A percentile compares a stretch with the other conserved stretches of the same genome.
These are phyloP conservation scores for Hydrocynus forskahlii DNA, from an alignment of 2,797 vertebrate species.

Conservation along the genomic window DNA sequence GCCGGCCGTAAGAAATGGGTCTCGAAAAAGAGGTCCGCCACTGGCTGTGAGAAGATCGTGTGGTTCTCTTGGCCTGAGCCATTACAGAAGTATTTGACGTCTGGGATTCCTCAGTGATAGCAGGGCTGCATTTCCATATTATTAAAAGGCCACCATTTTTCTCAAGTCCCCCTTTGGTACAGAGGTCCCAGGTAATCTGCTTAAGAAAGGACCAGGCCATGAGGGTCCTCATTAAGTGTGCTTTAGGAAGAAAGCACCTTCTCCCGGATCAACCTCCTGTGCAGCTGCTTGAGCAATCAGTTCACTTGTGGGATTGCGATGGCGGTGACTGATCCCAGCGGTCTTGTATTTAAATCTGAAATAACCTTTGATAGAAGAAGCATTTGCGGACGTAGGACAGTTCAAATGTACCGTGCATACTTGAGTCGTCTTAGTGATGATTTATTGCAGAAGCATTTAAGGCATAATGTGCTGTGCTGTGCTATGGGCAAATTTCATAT, in stretches of 20 bases:
- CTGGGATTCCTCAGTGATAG: slow-evolving; percentile 49
- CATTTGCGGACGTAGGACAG: not conserved
- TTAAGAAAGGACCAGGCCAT: slow-evolving; percentile 49
- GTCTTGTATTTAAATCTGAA: slow-evolving; percentile 25
- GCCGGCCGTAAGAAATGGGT: slow-evolving; percentile 17
- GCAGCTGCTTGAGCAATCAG: slow-evolving; percentile 31
- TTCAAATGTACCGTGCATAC: not conserved
- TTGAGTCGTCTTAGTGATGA: not conserved
- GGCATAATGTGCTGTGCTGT: not conserved
- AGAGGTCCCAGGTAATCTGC: slow-evolving; percentile 33
- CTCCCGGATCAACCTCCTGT: slow-evolving; percentile 30
- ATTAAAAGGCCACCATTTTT: slow-evolving; percentile 74
- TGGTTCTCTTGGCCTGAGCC: slow-evolving; percentile 43
- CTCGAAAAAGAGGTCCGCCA: slow-evolving; percentile 15
- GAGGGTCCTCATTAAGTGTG: slow-evolving; percentile 57
- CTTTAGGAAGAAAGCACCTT: slow-evolving; percentile 48
- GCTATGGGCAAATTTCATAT: not conserved
- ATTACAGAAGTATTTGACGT: slow-evolving; percentile 39
- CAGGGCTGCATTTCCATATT: slow-evolving; percentile 69
- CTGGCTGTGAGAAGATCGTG: slow-evolving; percentile 26
- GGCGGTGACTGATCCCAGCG: slow-evolving; percentile 5
- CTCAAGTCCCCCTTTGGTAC: slow-evolving; percentile 49
- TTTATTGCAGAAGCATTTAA: not conserved
- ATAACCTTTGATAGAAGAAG: not conserved
- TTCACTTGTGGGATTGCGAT: slow-evolving; percentile 12